phyloP scores from a whole-genome alignment of 2,888 invertebrate species.

The Drosophila lacicola region DNA sequence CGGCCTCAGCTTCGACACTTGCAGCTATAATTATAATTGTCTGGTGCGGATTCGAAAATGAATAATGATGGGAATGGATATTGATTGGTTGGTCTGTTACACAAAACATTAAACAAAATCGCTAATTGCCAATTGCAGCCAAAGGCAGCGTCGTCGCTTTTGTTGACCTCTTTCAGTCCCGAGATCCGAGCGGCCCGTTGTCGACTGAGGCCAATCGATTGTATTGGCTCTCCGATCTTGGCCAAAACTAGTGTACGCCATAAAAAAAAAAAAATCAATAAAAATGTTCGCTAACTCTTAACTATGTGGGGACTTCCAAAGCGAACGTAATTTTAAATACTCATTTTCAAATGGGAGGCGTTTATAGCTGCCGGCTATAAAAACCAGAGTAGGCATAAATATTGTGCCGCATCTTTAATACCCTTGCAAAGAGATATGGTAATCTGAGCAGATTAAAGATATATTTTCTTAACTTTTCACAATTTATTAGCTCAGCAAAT shows the following conservation, averaged over 20 bases:
- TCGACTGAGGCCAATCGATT: conserved; percentile 31
- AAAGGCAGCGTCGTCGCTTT: conserved; percentile 29
- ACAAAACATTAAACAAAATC: conserved; percentile 48
- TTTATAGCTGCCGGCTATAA: conserved; percentile 41
- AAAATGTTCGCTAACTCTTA: conserved; percentile 2
- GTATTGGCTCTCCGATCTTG: conserved; percentile 5
- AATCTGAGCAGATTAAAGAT: no score
- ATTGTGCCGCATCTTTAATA: conserved; percentile 14
- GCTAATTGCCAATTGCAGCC: conserved; percentile 70
- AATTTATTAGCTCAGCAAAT: no score
- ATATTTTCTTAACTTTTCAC: no score
- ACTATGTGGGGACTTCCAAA: conserved; percentile 9
- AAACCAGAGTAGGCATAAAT: conserved; percentile 2
- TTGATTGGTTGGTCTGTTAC: conserved; percentile 45
- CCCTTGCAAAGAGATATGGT: conserved; percentile 1
- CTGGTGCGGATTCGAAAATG: conserved; percentile 40
- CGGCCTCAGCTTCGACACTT: conserved; percentile 32
- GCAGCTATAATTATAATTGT: conserved; percentile 54
- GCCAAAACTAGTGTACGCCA: conserved; percentile 37
- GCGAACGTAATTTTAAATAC: conserved; percentile 27
- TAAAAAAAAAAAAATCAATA: conserved; percentile 31
- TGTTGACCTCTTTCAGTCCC: conserved; percentile 62
- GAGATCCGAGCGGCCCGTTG: conserved; percentile 13
- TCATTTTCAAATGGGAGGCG: conserved; percentile 38
- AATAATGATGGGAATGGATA: conserved; percentile 58